Evolutionary conservation across 1,140 invertebrate species (phyloP), one percentile per base, ranked within the genome.

Genomic region (Popillia japonica): DNA sequence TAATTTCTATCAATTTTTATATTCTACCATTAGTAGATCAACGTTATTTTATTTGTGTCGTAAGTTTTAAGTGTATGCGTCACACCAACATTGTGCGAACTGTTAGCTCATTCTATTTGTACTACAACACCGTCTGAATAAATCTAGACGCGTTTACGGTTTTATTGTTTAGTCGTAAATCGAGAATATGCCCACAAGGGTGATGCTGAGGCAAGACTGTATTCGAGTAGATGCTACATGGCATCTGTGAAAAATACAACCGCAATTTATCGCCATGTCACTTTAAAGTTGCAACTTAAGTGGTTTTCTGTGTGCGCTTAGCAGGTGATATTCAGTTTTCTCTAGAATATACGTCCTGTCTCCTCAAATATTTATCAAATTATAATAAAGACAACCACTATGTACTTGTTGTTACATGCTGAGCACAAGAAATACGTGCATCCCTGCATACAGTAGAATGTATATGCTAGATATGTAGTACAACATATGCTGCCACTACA

Each of bases 111-210:
- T 48, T n/a, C 11, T 48, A 10, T 48, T 14, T n/a, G 41, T 42
- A 10, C 6, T 10, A 10, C 6, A 10, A 10, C 41, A 42, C 6
- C 41, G 44, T 48, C 44, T 10, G 44, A 10, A 17, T 64, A 64
- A 64, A 64, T 27, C 23, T 22, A 17, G 17, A 64, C 23, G n/a
- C 20, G 3, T 64, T 64, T 64, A 23, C 20, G 61, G 17, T 64
- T 64, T 64, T 64, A 64, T 64, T 64, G 23, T 64, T 22, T 64
- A 64, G 23, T 17, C 20, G 61, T 64, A 64, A 64, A 64, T 64
- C 10, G 9, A 22, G 17, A 20, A 27, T 64, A 64, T 10, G 23
- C 61, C 22, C 23, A 11, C 23, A 64, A 64, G 0, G 17, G 6
- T 17, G 10, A 17, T 22, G 41, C 4, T 64, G 22, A 22, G 9